Conservation (phyloP, 2,888 invertebrate genomes). For the Epirrhoe alternata region DNA sequence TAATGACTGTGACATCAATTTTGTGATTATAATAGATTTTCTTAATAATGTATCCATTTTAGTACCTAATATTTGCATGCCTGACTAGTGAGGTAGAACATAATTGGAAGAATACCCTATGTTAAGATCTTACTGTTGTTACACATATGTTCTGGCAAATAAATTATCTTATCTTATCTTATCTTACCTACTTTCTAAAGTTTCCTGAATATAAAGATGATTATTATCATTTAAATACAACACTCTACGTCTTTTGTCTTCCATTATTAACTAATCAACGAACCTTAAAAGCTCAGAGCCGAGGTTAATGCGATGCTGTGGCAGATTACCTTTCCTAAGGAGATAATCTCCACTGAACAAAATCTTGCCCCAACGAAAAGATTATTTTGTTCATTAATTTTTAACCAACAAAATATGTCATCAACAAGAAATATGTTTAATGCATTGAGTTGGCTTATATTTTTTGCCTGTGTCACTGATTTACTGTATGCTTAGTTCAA, state of each 20-base stretch:
- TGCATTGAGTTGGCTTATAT: background rate
- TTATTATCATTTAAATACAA: background rate
- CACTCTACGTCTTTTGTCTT: background rate
- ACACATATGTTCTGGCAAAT: too few relatives aligned
- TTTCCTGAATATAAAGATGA: too few relatives aligned
- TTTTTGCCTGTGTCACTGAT: slow-evolving; percentile 9
- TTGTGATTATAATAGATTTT: too few relatives aligned
- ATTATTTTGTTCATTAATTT: background rate
- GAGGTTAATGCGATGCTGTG: slow-evolving; percentile 2
- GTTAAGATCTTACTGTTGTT: too few relatives aligned
- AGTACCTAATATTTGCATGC: too few relatives aligned
- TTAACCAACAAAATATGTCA: background rate
- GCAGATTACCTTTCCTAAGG: background rate
- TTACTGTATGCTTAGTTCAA: slow-evolving; percentile 6
- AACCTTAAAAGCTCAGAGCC: background rate
- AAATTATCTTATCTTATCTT: too few relatives aligned
- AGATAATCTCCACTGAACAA: background rate
- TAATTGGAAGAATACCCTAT: too few relatives aligned
- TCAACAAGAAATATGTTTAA: background rate
- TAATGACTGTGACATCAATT: too few relatives aligned
- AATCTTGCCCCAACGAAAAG: background rate
- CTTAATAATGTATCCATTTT: too few relatives aligned
- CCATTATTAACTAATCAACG: background rate
- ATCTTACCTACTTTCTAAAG: too few relatives aligned
- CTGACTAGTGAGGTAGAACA: too few relatives aligned